A percentile compares a stretch with the other conserved stretches of the same genome.
Conservation (phyloP, 2,888 invertebrate genomes). For the Dione vanillae region DNA sequence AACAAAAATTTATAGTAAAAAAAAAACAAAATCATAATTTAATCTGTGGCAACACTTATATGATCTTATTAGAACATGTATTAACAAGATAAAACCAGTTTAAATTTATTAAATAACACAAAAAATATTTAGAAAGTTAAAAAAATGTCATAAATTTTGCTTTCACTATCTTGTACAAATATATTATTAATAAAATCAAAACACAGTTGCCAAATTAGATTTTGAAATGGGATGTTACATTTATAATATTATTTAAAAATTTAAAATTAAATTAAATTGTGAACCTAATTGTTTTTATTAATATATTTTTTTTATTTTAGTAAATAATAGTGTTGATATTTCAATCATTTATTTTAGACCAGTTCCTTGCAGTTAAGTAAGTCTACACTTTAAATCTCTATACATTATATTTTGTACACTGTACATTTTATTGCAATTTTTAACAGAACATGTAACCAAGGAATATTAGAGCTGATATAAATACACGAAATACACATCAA, state of each 20-base stretch:
- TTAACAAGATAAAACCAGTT: conserved; percentile 12
- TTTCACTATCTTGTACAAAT: background rate
- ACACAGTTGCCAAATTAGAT: background rate
- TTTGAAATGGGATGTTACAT: too few relatives aligned
- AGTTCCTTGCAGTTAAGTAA: background rate
- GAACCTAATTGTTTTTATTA: too few relatives aligned
- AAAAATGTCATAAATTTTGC: background rate
- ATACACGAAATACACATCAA: conserved; percentile 37
- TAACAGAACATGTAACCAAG: background rate
- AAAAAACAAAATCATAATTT: too few relatives aligned
- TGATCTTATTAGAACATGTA: conserved; percentile 15
- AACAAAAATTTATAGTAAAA: background rate
- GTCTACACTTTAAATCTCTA: background rate
- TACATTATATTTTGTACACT: background rate
- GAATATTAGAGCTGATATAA: conserved; percentile 31
- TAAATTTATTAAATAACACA: conserved; percentile 10
- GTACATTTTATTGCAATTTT: conserved; percentile 11
- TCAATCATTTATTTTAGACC: background rate
- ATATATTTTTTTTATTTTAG: too few relatives aligned
- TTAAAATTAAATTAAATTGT: too few relatives aligned
- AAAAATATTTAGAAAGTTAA: conserved; percentile 7
- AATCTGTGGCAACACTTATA: conserved; percentile 13
- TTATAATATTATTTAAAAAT: too few relatives aligned
- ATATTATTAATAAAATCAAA: background rate
- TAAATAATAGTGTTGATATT: background rate